Percentiles rank a stretch among this genome's conserved stretches.
phyloP scores from a whole-genome alignment of 2,113 vertebrate species.

The Percopsis transmontana region DNA sequence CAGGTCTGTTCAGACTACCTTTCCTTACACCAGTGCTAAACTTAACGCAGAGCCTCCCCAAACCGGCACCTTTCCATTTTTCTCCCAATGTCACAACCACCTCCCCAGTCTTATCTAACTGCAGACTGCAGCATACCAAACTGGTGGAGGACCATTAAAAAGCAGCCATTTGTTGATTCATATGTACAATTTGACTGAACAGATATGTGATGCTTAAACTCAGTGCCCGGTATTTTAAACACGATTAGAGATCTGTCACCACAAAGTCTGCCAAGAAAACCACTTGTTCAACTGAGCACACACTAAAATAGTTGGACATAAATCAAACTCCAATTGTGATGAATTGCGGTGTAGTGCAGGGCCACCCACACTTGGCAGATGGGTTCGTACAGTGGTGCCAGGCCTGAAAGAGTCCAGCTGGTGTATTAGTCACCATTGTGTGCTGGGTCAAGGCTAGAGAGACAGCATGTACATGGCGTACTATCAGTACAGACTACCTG shows the following conservation, averaged over 20 bases:
- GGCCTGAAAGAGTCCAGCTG: constrained; percentile 45
- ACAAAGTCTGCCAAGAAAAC: constrained; percentile 22
- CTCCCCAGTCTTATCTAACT: too few relatives aligned
- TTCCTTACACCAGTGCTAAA: too few relatives aligned
- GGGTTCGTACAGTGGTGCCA: constrained; percentile 49
- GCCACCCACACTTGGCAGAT: constrained; percentile 57
- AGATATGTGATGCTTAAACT: too few relatives aligned
- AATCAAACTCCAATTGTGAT: constrained; percentile 21
- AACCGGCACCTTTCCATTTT: too few relatives aligned
- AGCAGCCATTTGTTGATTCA: too few relatives aligned
- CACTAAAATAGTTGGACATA: constrained; percentile 31
- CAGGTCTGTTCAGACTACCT: too few relatives aligned
- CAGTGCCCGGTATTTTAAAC: not conserved
- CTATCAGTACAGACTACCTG: constrained; percentile 21
- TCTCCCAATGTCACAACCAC: too few relatives aligned
- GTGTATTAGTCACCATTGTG: constrained; percentile 68
- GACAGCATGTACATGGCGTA: not conserved
- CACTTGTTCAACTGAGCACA: constrained; percentile 11
- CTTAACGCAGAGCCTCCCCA: too few relatives aligned
- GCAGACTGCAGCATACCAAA: too few relatives aligned
- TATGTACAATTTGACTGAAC: too few relatives aligned
- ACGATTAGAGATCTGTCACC: not conserved
- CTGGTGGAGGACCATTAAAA: too few relatives aligned
- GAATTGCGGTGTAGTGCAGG: constrained; percentile 41
- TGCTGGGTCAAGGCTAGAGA: constrained; percentile 41